Evolutionary conservation across 2,888 invertebrate species (phyloP).

Genomic region (Microplitis manilae): DNA sequence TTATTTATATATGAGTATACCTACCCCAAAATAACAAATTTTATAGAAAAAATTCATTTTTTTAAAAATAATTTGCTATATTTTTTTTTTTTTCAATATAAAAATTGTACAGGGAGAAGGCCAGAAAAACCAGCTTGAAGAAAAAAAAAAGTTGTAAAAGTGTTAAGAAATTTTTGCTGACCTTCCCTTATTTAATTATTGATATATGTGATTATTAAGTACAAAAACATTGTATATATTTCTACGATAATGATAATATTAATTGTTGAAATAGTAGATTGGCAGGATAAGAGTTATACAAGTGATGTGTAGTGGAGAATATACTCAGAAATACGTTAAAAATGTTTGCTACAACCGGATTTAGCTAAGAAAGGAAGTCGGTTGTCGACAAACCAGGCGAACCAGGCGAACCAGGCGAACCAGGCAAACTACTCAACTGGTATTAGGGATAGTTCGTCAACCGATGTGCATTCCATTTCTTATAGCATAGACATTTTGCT

Average conservation of each 20-base stretch:
- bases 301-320: neutral
- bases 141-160: too few relatives aligned
- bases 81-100: too few relatives aligned
- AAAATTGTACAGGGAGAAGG: too few relatives aligned
- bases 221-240: too few relatives aligned
- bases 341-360: constrained; percentile 26
- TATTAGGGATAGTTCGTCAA: constrained; percentile 16
- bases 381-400: constrained; percentile 13
- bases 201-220: too few relatives aligned
- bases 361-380: constrained; percentile 41
- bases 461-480: constrained; percentile 21
- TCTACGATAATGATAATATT: neutral
- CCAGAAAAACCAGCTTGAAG: too few relatives aligned
- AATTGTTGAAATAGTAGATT: neutral
- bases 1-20: neutral
- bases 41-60: neutral
- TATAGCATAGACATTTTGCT: neutral
- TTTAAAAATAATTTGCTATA: neutral
- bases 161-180: too few relatives aligned
- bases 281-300: neutral
- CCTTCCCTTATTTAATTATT: too few relatives aligned
- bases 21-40: neutral
- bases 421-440: constrained; percentile 28
- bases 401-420: constrained; percentile 4
- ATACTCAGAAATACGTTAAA: constrained; percentile 4